Percentiles rank a stretch among this genome's conserved stretches.
These are phyloP conservation scores for Parnassius glacialis DNA, from an alignment of 2,888 invertebrate genomes.

Conservation along the genomic window DNA sequence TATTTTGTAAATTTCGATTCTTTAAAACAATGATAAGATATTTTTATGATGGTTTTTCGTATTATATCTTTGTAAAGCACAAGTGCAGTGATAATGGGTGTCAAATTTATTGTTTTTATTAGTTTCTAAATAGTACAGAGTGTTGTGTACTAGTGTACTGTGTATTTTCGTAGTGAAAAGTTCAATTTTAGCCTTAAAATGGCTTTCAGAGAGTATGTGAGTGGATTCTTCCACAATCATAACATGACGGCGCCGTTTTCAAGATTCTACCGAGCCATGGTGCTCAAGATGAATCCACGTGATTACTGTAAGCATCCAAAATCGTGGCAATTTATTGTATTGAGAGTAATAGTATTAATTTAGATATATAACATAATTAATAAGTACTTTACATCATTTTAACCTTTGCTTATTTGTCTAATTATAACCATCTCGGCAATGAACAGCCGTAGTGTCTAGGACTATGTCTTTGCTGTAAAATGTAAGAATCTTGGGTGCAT, in stretches of 20 bases:
- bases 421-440: too few relatives aligned
- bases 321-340: background rate
- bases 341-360: too few relatives aligned
- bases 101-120: constrained; percentile 69
- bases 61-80: constrained; percentile 36
- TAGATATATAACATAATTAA: too few relatives aligned
- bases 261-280: constrained; percentile 70
- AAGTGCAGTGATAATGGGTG: constrained; percentile 74
- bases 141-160: constrained; percentile 39
- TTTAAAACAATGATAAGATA: constrained; percentile 32
- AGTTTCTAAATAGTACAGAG: constrained; percentile 46
- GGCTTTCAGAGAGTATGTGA: constrained; percentile 52
- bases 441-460: too few relatives aligned
- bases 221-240: constrained; percentile 52
- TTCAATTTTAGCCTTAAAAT: constrained; percentile 35
- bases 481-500: too few relatives aligned
- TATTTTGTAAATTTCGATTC: constrained; percentile 22
- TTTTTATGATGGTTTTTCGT: constrained; percentile 29
- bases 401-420: too few relatives aligned
- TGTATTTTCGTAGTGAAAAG: constrained; percentile 31
- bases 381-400: too few relatives aligned
- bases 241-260: constrained; percentile 70
- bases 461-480: too few relatives aligned
- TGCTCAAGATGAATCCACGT: constrained; percentile 75
- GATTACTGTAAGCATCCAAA: constrained; percentile 42